Evolutionary conservation across 2,113 vertebrate genomes (phyloP).

Genomic region (Notarius quadriscutis): DNA sequence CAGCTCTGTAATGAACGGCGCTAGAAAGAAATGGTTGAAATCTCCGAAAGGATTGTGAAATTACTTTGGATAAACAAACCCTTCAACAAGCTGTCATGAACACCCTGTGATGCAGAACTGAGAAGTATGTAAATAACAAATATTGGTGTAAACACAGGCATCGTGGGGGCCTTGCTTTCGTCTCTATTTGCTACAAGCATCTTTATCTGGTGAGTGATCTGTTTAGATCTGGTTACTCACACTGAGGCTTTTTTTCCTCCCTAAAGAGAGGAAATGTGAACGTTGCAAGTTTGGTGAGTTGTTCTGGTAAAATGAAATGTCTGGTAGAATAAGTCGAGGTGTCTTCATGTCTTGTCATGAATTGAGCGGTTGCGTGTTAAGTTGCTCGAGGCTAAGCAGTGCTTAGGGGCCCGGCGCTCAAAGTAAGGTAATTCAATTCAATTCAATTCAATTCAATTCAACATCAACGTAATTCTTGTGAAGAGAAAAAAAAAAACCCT

Average conservation of each 20-base stretch:
- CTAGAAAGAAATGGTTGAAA: background rate
- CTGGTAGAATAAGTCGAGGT: background rate
- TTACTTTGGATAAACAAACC: constrained; percentile 21
- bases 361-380: constrained; percentile 21
- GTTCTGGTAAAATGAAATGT: background rate
- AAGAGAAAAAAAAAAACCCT: background rate
- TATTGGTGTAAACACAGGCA: constrained; percentile 45
- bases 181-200: constrained; percentile 31
- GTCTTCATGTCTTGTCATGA: background rate
- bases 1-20: background rate
- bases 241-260: constrained; percentile 52
- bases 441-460: constrained; percentile 42
- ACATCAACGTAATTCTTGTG: constrained; percentile 29
- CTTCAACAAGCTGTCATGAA: constrained; percentile 34
- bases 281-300: constrained; percentile 57
- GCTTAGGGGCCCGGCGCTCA: constrained; percentile 33
- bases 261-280: constrained; percentile 67
- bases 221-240: constrained; percentile 67
- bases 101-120: constrained; percentile 10
- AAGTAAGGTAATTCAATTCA: constrained; percentile 35
- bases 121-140: constrained; percentile 57
- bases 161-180: constrained; percentile 1
- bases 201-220: constrained; percentile 43
- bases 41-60: constrained; percentile 18
- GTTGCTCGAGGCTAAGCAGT: constrained; percentile 36